Base-by-base conservation (phyloP, 53 echinoderm and acorn worm species). In the Stichopus horrens region DNA sequence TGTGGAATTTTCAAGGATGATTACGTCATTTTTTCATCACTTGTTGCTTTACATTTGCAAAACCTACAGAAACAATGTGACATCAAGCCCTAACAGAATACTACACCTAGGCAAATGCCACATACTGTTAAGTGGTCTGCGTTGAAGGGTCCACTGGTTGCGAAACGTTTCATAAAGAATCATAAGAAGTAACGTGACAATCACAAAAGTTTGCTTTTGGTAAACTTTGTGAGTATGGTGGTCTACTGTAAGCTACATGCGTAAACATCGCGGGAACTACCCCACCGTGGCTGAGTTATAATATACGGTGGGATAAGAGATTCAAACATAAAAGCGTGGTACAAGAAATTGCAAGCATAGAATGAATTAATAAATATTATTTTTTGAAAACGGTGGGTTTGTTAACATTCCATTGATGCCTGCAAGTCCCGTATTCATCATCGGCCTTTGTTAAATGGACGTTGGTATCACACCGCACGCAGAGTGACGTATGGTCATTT, bases 261-360 rank as follows among this genome's bases (percentile, higher is more conserved):
- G n/a, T 71, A 71, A 71, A 71, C 71, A 71, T 71, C 19, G 71
- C n/a, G 71, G 71, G 4, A 63, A n/a, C 18, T 71, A 71, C 71
- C 37, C 37, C 37, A 37, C 71, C n/a, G 19, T n/a, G 18, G 18
- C 71, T 71, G 18, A 16, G 18, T 71, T 71, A 20, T 18, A n/a
- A 18, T 11, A 59, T 37, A 59, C 59, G 71, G 71, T 71, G 71
- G 71, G 71, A 71, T 71, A 20, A 71, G 71, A 71, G 71, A 71
- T 71, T 20, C 71, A 18, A 18, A 71, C 71, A n/a, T 71, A 71
- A 9, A 59, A 18, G 18, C 71, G 71, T 18, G 19, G 71, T 71
- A 71, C 71, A 71, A 71, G 71, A 18, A 18, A 71, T 71, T 71
- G 71, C 71, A 71, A 71, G 71, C 71, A 71, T 71, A 71, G 14